Evolutionary conservation across 2,888 invertebrate species (phyloP), one percentile per base, ranked within the genome.

Genomic region (Germaria angustata): DNA sequence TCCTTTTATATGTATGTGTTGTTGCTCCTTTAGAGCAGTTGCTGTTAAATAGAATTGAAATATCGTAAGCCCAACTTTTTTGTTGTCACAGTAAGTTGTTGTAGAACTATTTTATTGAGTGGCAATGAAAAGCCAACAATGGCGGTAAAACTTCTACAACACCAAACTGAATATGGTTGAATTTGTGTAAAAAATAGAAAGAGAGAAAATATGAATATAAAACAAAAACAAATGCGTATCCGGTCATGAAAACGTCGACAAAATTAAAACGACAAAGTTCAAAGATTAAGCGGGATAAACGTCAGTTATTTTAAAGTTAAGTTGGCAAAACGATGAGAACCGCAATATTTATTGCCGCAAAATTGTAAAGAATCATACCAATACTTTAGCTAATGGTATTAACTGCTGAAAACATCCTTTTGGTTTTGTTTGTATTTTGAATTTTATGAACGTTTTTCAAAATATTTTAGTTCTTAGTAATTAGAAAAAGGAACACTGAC

Each of bases 181-280:
- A 8, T 68, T 49, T 66, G 7, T 32, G 2, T 2, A 11, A 63
- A 44, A 34, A 57, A 8, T 20, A 65, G 20, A 41, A 17, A 13
- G 46, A 32, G 15, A 36, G 5, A 66, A 22, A 36, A 61, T 39
- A 49, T 69, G 44, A 59, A 51, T 76, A 39, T 55, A 44, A 61
- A 41, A 39, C 69, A 86, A 88, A 88, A 88, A 87, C 88, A 89
- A 69, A 89, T 86, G 87, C 86, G 87, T 85, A 88, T 89, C 88
- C 88, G 88, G 84, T 87, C 87, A 87, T 72, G 84, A 72, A 80
- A 78, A 68, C 76, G 84, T 81, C 44, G 73, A 80, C 79, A 84
- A 89, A 90, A 90, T 90, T 88, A 88, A 90, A 90, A 90, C 88
- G 90, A 88, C 89, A 89, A 89, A 89, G 89, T 90, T 90, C 90